phyloP scores from a whole-genome alignment of 2,797 vertebrate species.

The Acanthopagrus latus region DNA sequence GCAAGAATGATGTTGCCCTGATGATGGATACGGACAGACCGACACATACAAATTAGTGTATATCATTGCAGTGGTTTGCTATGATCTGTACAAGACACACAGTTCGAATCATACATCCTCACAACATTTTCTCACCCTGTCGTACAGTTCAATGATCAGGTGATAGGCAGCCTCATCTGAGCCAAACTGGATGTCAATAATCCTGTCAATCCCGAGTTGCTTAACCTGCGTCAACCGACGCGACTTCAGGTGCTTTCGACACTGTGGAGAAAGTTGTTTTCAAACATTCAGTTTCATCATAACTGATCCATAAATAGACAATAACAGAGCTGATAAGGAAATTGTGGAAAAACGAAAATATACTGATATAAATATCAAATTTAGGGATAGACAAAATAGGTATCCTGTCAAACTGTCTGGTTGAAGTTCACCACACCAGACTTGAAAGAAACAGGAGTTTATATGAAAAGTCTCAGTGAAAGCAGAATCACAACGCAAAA shows the following conservation, averaged over 20 bases:
- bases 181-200: slow-evolving; percentile 97
- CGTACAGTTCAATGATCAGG: slow-evolving; percentile 95
- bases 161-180: slow-evolving; percentile 97
- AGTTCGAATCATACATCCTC: neutral
- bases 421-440: neutral
- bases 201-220: slow-evolving; percentile 95
- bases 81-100: neutral
- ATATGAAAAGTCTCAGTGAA: neutral
- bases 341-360: neutral
- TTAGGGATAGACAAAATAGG: neutral
- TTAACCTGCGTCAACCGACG: slow-evolving; percentile 90
- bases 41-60: neutral
- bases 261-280: slow-evolving; percentile 80
- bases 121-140: slow-evolving; percentile 88
- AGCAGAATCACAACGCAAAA: neutral
- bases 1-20: slow-evolving; percentile 97
- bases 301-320: neutral
- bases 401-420: neutral
- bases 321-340: neutral
- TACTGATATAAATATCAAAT: neutral
- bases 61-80: neutral
- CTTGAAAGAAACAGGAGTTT: neutral
- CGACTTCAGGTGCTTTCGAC: slow-evolving; percentile 94
- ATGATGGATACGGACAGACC: slow-evolving; percentile 24
- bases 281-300: neutral